Percentiles rank a stretch among this genome's conserved stretches.
Evolutionary conservation across 2,888 invertebrate species (phyloP).

Genomic region (Morpho achilles): DNA sequence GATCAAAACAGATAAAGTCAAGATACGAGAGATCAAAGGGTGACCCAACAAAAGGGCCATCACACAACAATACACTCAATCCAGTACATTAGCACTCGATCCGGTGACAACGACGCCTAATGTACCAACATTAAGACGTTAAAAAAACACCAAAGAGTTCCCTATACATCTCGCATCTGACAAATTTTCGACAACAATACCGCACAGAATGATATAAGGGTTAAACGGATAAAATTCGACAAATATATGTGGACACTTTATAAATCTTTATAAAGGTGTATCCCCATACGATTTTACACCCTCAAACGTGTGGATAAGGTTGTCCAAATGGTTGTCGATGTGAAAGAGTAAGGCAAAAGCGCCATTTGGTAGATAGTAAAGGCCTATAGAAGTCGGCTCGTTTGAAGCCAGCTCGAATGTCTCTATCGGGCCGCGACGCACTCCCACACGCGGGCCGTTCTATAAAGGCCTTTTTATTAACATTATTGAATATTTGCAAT

Average conservation of each 20-base stretch:
- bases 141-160: constrained; percentile 37
- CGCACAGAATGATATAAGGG: constrained; percentile 61
- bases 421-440: constrained; percentile 53
- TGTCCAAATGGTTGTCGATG: constrained; percentile 15
- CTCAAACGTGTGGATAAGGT: constrained; percentile 27
- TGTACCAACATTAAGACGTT: constrained; percentile 48
- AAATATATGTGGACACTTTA: constrained; percentile 29
- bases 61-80: constrained; percentile 18
- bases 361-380: constrained; percentile 48
- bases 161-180: constrained; percentile 68
- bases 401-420: constrained; percentile 74
- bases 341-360: constrained; percentile 32
- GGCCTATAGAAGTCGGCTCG: constrained; percentile 67
- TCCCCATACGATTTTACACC: constrained; percentile 28
- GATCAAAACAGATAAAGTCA: constrained; percentile 18
- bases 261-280: constrained; percentile 11
- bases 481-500: constrained; percentile 28
- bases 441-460: constrained; percentile 41
- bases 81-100: constrained; percentile 33
- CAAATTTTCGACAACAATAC: constrained; percentile 73
- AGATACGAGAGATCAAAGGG: constrained; percentile 18
- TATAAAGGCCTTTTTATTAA: constrained; percentile 25
- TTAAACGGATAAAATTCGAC: constrained; percentile 61
- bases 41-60: constrained; percentile 18
- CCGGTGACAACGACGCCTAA: constrained; percentile 57